These are phyloP conservation scores for Chelonus formosanus DNA, from an alignment of 2,888 invertebrate species.

Conservation along the genomic window DNA sequence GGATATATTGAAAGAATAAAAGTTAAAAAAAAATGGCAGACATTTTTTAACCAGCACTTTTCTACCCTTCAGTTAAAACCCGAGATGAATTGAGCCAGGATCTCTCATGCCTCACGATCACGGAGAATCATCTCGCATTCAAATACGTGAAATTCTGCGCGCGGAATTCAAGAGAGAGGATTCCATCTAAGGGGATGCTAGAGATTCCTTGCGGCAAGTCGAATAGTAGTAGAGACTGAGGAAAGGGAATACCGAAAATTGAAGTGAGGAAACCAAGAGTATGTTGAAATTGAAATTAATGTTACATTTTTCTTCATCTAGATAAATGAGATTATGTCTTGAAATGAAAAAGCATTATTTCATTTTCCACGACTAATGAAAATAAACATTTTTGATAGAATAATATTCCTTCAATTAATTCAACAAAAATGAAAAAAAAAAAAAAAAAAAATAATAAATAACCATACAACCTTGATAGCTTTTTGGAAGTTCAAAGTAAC, in stretches of 20 bases:
- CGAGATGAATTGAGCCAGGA: slow-evolving; percentile 27
- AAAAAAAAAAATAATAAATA: too few species aligned
- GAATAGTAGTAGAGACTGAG: slow-evolving; percentile 16
- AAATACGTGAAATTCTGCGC: slow-evolving; percentile 44
- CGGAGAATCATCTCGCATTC: slow-evolving; percentile 41
- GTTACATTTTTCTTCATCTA: slow-evolving; percentile 2
- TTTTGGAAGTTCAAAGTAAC: too few species aligned
- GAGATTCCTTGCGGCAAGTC: slow-evolving; percentile 33
- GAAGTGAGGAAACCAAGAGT: slow-evolving; percentile 15
- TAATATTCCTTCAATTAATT: too few species aligned
- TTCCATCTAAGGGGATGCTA: slow-evolving; percentile 34
- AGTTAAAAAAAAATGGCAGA: background rate
- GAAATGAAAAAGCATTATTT: too few species aligned
- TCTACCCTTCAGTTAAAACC: background rate
- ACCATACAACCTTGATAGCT: too few species aligned
- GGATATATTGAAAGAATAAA: background rate
- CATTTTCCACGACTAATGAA: too few species aligned
- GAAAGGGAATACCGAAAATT: slow-evolving; percentile 7
- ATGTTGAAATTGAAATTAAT: slow-evolving; percentile 25
- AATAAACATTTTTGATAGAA: too few species aligned
- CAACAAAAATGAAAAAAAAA: too few species aligned
- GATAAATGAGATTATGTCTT: too few species aligned
- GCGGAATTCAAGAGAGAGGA: slow-evolving; percentile 32
- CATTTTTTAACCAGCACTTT: background rate
- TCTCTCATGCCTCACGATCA: slow-evolving; percentile 40